These are phyloP conservation scores for Syngnathus typhle DNA, from an alignment of 2,113 vertebrate genomes.

Conservation along the genomic window DNA sequence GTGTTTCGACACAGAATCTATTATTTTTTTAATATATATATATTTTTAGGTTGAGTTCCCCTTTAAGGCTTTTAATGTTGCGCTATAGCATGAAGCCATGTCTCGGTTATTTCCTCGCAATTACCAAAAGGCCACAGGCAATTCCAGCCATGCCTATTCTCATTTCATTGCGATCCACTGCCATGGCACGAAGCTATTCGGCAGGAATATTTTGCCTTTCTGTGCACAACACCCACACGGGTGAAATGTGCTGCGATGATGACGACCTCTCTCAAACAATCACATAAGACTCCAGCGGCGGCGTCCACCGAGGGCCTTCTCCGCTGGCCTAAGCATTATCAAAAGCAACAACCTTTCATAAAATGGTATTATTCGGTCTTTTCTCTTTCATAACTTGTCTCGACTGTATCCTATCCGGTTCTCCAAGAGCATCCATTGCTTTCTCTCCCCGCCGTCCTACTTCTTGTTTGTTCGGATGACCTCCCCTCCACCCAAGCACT, in stretches of 20 bases:
- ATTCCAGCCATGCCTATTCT: neutral
- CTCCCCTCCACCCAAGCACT: slow-evolving; percentile 26
- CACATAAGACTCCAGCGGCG: neutral
- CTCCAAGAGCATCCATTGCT: neutral
- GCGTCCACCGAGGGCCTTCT: too few species aligned
- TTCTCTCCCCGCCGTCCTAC: slow-evolving; percentile 2
- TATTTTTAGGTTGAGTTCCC: too few species aligned
- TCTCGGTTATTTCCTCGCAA: neutral
- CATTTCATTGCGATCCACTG: neutral
- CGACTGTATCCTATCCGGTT: neutral
- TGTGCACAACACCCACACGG: neutral
- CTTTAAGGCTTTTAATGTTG: too few species aligned
- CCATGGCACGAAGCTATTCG: neutral
- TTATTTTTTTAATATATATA: too few species aligned
- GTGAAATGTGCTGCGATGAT: neutral
- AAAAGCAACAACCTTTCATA: neutral
- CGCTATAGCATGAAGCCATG: too few species aligned
- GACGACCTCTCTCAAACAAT: neutral
- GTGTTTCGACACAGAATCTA: too few species aligned
- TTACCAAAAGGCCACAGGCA: neutral
- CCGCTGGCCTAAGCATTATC: neutral
- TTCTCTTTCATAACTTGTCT: too few species aligned
- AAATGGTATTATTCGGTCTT: too few species aligned
- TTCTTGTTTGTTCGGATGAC: slow-evolving; percentile 38
- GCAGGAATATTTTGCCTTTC: neutral